These are phyloP conservation scores for Trachythela sp. DNA, from an alignment of 64 coral and sea anemone genomes.

Conservation along the genomic window DNA sequence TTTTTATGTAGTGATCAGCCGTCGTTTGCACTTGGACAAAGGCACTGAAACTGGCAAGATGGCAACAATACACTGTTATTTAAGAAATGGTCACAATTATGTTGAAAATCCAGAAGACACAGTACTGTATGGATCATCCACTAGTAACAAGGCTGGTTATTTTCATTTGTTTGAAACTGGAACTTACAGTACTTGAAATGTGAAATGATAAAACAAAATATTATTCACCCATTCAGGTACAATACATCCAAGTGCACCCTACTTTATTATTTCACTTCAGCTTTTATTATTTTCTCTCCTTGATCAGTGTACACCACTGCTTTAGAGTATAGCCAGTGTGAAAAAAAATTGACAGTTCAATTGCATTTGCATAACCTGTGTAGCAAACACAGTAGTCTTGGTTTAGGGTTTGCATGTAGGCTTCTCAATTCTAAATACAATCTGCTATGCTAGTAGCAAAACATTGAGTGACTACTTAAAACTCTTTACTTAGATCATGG, in stretches of 20 bases:
- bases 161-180: too few relatives aligned
- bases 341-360: too few relatives aligned
- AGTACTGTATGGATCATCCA: not conserved
- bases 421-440: not conserved
- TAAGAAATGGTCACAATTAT: not conserved
- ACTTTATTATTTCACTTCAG: too few relatives aligned
- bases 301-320: not conserved
- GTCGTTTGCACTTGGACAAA: not conserved
- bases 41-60: not conserved
- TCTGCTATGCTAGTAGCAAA: not conserved
- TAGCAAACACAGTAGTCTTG: too few relatives aligned
- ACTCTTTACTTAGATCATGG: too few relatives aligned
- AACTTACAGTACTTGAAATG: too few relatives aligned
- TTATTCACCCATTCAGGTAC: too few relatives aligned
- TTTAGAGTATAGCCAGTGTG: not conserved
- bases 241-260: too few relatives aligned
- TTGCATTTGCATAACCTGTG: too few relatives aligned
- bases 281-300: too few relatives aligned
- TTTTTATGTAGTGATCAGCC: not conserved
- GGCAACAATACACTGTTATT: not conserved
- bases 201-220: too few relatives aligned
- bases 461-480: not conserved
- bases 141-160: not conserved
- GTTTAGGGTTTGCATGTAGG: too few relatives aligned
- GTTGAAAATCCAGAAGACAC: constrained; percentile 4